Evolutionary conservation across 1,140 invertebrate species (phyloP).

Genomic region (Acromyrmex charruanus): DNA sequence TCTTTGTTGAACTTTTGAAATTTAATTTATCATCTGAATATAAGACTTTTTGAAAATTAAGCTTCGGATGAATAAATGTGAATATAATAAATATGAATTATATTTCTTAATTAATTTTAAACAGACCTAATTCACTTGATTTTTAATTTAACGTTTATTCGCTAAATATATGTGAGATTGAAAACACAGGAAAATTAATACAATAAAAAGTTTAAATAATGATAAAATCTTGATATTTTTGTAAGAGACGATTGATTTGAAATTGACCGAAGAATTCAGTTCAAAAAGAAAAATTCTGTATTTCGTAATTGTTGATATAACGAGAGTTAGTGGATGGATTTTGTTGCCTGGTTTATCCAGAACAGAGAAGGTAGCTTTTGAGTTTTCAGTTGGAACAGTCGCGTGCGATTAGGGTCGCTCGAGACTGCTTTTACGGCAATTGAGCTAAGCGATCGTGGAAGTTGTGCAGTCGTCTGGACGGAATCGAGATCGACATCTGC

Average conservation of each 20-base stretch:
- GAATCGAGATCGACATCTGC: slow-evolving; percentile 84
- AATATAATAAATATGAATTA: background rate
- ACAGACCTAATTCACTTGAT: background rate
- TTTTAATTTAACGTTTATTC: background rate
- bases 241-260: background rate
- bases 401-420: slow-evolving; percentile 53
- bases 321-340: background rate
- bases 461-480: slow-evolving; percentile 65
- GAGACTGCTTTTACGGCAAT: slow-evolving; percentile 84
- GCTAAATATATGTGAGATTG: background rate
- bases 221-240: background rate
- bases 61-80: background rate
- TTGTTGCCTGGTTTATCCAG: background rate
- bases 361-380: background rate
- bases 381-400: slow-evolving; percentile 51
- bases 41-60: background rate
- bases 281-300: background rate
- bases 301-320: background rate
- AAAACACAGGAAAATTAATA: background rate
- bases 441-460: slow-evolving; percentile 82
- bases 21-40: background rate
- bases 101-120: background rate
- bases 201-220: background rate
- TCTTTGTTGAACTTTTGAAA: background rate
- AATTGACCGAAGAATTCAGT: background rate